Base-by-base conservation (phyloP, 2,113 vertebrate genomes). In the Oreotrochilus melanogaster region DNA sequence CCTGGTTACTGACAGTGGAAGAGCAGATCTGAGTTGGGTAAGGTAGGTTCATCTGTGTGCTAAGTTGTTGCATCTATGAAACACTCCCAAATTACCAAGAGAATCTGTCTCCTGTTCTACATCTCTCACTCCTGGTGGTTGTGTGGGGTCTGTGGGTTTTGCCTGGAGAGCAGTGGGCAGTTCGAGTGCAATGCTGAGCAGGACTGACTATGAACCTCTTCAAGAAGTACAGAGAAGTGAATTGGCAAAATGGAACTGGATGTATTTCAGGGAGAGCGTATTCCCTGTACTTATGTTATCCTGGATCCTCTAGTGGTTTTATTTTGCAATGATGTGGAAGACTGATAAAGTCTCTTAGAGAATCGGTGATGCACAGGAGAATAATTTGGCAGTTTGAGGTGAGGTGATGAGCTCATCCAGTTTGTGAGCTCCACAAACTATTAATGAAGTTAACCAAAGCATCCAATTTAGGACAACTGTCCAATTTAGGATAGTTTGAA, bases 41-140 rank as follows among this genome's bases (percentile, higher is more conserved):
- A 24, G 35, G 6, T 10, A 9, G 11, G 17, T 53, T 69, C 11
- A 15, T n/a, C 1, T 1, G 7, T 50, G 14, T 24, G 5, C 13
- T 15, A 19, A 18, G 17, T 17, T 56, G 15, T 56, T 66, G 19
- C 14, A 24, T 67, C 30, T 64, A 2, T 43, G 39, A 65, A 86
- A 45, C 7, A 6, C 51, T 78, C 28, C 5, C 22, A 53, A 18
- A 27, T 18, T 57, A n/a, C 16, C 22, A 37, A 35, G 30, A 86
- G 28, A 43, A 72, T 10, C 11, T 57, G 3, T 62, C 37, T 66
- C 28, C 33, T 89, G 10, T 39, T 67, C 50, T 45, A 7, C 39
- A n/a, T 65, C 27, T 70, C n/a, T 30, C 50, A 45, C 7, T 78
- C 10, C 27, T 60, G 58, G 19, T 79, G 19, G 2, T 1, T 72